Evolutionary conservation across 2,797 vertebrate genomes (phyloP), one percentile per base, ranked within the genome.

Genomic region (Clarias pachynema): DNA sequence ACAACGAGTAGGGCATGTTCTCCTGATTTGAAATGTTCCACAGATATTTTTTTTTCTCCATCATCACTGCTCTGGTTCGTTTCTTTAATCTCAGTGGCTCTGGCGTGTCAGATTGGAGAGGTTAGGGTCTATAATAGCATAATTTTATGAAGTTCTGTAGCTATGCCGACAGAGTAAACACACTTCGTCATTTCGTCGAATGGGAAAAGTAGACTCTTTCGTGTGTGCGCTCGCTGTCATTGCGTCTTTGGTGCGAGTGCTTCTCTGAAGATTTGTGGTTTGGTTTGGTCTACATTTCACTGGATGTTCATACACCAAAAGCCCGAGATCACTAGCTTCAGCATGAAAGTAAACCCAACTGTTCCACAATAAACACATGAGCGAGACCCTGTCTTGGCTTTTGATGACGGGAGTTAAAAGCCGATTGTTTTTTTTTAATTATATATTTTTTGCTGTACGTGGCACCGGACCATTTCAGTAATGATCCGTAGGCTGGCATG

Each of bases 131-230:
- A 89, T 60, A 86, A 82, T 73, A 31, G 81, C 57, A 84, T 86
- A 62, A 31, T 82, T 84, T 68, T 86, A 34, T 57, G 63, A 63
- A 59, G 85, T 44, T 49, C 53, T 65, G 84, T 80, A 86, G 79
- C 86, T 86, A 88, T 90, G 88, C 79, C 86, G 40, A 87, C 84
- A 34, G 63, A 68, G 84, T 83, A 87, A 89, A 89, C 83, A 89
- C 12, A 24, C 66, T 57, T 37, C 26, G 57, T 79, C 40, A 87
- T 83, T 34, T 34, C 34, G 34, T 34, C 34, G 70, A 72, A 79
- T 82, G 79, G 65, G 60, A 83, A 63, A 86, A 31, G 37, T 81
- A 63, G 29, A 34, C 4, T 68, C 15, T 37, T 31, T 49, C 44
- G 44, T 68, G 26, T 31, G 56, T 6, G 29, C 34, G 18, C 2